Percentiles rank a stretch among this genome's conserved stretches.
Conservation (phyloP, 2,797 vertebrate genomes). For the Coracias cyanogaster region DNA sequence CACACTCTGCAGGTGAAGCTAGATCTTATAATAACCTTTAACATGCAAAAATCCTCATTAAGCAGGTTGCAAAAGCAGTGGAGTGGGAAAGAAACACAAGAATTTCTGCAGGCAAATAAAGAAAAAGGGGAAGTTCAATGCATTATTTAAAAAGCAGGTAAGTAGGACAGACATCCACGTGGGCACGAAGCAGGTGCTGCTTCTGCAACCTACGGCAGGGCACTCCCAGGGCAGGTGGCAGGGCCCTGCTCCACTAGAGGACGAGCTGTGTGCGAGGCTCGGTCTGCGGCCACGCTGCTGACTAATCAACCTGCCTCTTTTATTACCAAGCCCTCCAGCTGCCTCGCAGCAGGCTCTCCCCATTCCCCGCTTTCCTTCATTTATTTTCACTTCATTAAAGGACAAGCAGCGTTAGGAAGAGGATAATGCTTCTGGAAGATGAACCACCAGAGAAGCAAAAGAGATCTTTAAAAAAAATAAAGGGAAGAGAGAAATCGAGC, state of each 20-base stretch:
- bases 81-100: background rate
- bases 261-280: background rate
- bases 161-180: conserved; percentile 27
- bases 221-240: background rate
- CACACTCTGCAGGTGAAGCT: background rate
- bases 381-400: conserved; percentile 73
- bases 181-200: background rate
- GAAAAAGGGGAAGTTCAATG: background rate
- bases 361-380: conserved; percentile 59
- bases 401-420: conserved; percentile 43
- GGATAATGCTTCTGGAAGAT: conserved; percentile 56
- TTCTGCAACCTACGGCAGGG: background rate
- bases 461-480: conserved; percentile 22
- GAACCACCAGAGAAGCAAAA: conserved; percentile 49
- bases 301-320: conserved; percentile 57
- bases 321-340: conserved; percentile 57
- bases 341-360: conserved; percentile 55
- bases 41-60: conserved; percentile 41
- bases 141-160: conserved; percentile 38
- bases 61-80: background rate
- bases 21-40: conserved; percentile 17
- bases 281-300: background rate
- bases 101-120: background rate
- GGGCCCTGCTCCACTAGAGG: background rate
- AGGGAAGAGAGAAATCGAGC: conserved; percentile 35